Conservation (phyloP, 2,113 vertebrate genomes). For the Ameiurus melas region DNA sequence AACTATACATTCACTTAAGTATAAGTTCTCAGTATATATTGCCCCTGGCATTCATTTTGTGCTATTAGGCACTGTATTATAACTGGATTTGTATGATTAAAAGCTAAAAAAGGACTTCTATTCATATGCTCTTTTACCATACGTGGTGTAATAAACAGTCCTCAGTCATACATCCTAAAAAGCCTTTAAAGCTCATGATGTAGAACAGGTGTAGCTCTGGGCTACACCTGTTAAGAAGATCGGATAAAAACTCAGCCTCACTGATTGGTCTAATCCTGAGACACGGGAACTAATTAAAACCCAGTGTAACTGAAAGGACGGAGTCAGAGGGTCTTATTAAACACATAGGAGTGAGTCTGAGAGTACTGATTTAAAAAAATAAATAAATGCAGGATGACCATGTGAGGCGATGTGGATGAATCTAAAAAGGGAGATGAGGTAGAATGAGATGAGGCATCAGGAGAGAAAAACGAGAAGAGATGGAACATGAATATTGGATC, state of each 20-base stretch:
- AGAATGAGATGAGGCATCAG: neutral
- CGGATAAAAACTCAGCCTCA: conserved; percentile 1
- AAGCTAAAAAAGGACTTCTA: neutral
- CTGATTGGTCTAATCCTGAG: neutral
- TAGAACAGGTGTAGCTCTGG: conserved; percentile 23
- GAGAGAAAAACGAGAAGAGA: neutral
- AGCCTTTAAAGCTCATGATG: conserved; percentile 1
- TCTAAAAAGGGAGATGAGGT: neutral
- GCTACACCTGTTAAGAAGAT: conserved; percentile 12
- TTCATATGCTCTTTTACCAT: neutral
- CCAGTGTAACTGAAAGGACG: neutral
- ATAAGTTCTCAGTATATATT: neutral
- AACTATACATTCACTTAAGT: neutral
- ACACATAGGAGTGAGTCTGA: conserved; percentile 19
- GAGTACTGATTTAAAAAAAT: neutral
- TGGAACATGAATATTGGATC: conserved; percentile 11
- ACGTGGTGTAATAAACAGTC: neutral
- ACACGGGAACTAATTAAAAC: neutral
- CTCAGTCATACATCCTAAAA: neutral
- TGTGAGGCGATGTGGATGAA: conserved; percentile 2
- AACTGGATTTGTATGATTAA: neutral
- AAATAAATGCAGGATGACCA: neutral
- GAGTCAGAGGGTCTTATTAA: conserved; percentile 5
- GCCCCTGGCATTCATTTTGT: neutral
- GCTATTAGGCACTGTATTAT: neutral